A percentile compares a stretch with the other conserved stretches of the same genome.
These are phyloP conservation scores for Centropus bengalensis DNA, from an alignment of 2,113 vertebrate species.

Conservation along the genomic window DNA sequence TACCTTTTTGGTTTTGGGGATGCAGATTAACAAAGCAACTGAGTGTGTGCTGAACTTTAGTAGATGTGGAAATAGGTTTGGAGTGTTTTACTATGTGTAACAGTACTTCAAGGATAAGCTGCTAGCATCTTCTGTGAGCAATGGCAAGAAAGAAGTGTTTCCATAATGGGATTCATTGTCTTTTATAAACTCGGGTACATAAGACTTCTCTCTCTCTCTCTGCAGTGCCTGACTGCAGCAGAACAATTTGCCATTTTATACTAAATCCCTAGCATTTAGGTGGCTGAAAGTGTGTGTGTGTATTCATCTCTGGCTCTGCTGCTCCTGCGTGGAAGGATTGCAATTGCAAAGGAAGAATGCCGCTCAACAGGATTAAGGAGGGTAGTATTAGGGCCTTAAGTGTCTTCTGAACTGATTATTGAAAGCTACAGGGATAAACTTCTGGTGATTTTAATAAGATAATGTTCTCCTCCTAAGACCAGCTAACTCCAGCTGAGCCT, in stretches of 20 bases:
- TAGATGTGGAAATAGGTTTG: not conserved
- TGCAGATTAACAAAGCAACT: not conserved
- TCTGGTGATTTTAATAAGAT: not conserved
- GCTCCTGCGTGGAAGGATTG: not conserved
- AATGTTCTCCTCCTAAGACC: not conserved
- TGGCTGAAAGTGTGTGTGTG: not conserved
- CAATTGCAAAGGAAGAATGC: not conserved
- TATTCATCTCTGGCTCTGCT: not conserved
- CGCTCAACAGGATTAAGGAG: not conserved
- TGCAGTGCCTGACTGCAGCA: not conserved
- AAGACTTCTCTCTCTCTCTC: not conserved
- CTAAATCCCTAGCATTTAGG: not conserved
- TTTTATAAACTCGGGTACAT: not conserved
- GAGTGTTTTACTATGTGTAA: not conserved
- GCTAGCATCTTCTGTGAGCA: not conserved
- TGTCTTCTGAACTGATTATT: slow-evolving; percentile 8
- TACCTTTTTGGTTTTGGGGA: not conserved
- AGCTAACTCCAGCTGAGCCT: not conserved
- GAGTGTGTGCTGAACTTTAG: not conserved
- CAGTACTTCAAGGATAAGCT: not conserved
- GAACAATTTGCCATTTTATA: not conserved
- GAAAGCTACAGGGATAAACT: slow-evolving; percentile 5
- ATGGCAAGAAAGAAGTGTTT: not conserved
- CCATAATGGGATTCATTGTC: not conserved
- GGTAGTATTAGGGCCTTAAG: not conserved